Evolutionary conservation across 2,797 vertebrate species (phyloP).

Genomic region (Distichodus sexfasciatus): DNA sequence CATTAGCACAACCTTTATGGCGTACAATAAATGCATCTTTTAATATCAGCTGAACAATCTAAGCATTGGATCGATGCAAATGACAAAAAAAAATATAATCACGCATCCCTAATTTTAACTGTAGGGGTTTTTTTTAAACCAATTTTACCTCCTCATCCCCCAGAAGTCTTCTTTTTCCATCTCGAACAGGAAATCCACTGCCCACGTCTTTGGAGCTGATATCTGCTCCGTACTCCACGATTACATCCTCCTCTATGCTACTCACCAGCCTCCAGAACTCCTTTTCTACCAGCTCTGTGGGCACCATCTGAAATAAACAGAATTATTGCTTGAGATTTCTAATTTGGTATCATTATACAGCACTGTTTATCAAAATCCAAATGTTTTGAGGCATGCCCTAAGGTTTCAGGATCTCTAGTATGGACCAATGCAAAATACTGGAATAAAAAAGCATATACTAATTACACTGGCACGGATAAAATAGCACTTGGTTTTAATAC

Average conservation of each 20-base stretch:
- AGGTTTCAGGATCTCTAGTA: background rate
- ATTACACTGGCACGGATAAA: no score
- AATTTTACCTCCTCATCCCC: conserved; percentile 89
- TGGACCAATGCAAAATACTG: no score
- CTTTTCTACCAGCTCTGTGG: conserved; percentile 96
- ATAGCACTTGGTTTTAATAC: no score
- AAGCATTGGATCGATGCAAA: no score
- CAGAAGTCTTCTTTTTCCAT: conserved; percentile 85
- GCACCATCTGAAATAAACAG: conserved; percentile 87
- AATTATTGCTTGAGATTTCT: no score
- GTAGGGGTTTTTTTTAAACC: background rate
- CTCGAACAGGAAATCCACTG: conserved; percentile 92
- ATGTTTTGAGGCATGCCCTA: background rate
- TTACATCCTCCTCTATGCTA: conserved; percentile 98
- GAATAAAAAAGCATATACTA: background rate
- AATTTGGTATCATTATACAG: no score
- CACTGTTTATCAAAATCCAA: no score
- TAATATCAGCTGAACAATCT: no score
- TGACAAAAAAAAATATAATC: background rate
- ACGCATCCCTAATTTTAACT: no score
- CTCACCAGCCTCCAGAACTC: conserved; percentile 98
- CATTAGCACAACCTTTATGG: no score
- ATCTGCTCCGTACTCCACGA: conserved; percentile 97
- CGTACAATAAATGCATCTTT: no score
- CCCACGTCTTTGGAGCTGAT: conserved; percentile 98